Evolutionary conservation across 2,113 vertebrate genomes (phyloP), one percentile per base, ranked within the genome.

Genomic region (Typhlomys cinereus): DNA sequence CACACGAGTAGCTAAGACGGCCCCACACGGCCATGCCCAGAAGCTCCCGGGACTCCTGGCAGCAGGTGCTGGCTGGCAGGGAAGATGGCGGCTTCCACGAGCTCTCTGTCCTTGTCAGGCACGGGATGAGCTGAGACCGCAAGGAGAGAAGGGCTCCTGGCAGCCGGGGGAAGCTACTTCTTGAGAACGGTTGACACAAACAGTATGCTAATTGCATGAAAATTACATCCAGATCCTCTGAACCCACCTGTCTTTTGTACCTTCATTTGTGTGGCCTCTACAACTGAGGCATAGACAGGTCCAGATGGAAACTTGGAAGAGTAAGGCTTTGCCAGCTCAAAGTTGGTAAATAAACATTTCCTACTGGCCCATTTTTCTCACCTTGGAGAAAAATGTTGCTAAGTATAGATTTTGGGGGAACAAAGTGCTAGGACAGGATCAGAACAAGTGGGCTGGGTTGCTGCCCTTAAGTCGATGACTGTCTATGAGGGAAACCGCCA

Each of bases 171-270:
- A 73, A 76, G 67, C 92, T 86, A 50, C 66, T 89, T 91, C 91
- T 86, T 66, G 23, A 87, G 84, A 78, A 71, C 21, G 86, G 44
- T 81, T 73, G 95, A 86, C 91, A 73, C 70, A 89, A 93, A 93
- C 89, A 79, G 21, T 78, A 95, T 94, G 96, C 84, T 76, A 89
- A 95, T 89, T 50, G 10, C 84, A 89, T 87, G 92, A 90, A 94
- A 88, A 96, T 92, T 86, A 46, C 61, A 87, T 13, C 76, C 75
- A 89, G 80, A 89, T 88, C 66, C 89, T 86, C 89, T 92, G 91
- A 94, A 67, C 57, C 75, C 83, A 81, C 92, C 92, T 94, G 80
- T 84, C 89, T 86, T 92, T 62, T 88, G 83, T 39, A 86, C 76
- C 76, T 90, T 50, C 67, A 84, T 90, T 90, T 50, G 8, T 81